phyloP scores from a whole-genome alignment of 2,888 invertebrate species.

The Calliphora vomitoria region DNA sequence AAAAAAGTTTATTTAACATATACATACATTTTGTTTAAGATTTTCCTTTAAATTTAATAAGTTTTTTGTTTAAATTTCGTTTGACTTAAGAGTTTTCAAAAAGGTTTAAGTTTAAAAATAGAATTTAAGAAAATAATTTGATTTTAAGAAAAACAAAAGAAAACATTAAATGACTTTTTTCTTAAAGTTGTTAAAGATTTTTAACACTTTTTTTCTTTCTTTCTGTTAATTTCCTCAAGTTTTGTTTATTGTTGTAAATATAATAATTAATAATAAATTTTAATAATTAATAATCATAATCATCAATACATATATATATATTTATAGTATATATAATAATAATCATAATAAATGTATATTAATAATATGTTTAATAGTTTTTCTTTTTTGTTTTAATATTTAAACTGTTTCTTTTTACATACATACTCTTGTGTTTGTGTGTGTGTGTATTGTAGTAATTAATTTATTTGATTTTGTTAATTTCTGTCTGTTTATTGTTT shows the following conservation, averaged over 20 bases:
- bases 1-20: slow-evolving; percentile 67
- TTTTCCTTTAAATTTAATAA: slow-evolving; percentile 26
- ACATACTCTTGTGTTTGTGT: slow-evolving; percentile 48
- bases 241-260: slow-evolving; percentile 74
- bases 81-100: slow-evolving; percentile 15
- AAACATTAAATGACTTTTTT: slow-evolving; percentile 29
- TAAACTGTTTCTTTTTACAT: slow-evolving; percentile 74
- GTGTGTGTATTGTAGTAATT: not conserved
- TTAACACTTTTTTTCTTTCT: slow-evolving; percentile 34
- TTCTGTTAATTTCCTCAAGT: slow-evolving; percentile 23
- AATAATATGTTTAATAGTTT: slow-evolving; percentile 78
- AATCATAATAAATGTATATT: slow-evolving; percentile 75
- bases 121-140: slow-evolving; percentile 18
- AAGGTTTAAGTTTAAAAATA: slow-evolving; percentile 17
- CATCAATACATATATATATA: slow-evolving; percentile 51
- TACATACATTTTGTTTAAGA: slow-evolving; percentile 63
- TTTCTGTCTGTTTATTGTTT: slow-evolving; percentile 67
- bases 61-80: slow-evolving; percentile 7
- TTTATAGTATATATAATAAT: slow-evolving; percentile 67
- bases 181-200: slow-evolving; percentile 20
- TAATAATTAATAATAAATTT: slow-evolving; percentile 71
- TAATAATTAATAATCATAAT: slow-evolving; percentile 73
- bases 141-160: not conserved
- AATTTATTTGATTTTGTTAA: slow-evolving; percentile 31
- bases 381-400: slow-evolving; percentile 71